These are phyloP conservation scores for Chrysotoxum bicinctum DNA, from an alignment of 2,888 invertebrate species.

Conservation along the genomic window DNA sequence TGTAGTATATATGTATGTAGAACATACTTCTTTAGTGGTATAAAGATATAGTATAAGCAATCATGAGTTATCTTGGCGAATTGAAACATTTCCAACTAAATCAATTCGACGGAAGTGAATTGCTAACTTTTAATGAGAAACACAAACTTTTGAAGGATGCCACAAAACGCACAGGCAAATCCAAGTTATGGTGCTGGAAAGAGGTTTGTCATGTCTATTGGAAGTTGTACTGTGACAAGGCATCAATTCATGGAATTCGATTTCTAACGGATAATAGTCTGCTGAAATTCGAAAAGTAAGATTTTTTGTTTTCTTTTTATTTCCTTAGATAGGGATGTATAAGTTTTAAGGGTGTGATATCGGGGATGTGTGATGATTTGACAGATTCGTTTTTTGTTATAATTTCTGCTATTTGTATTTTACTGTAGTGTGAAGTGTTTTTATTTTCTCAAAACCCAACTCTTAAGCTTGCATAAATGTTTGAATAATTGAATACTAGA, in stretches of 20 bases:
- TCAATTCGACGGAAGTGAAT: conserved; percentile 63
- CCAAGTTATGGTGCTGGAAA: conserved; percentile 6
- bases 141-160: conserved; percentile 48
- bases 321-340: background rate
- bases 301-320: background rate
- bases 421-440: too few species aligned
- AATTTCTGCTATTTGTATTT: too few species aligned
- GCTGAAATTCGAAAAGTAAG: conserved; percentile 77
- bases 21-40: background rate
- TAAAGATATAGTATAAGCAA: background rate
- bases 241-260: conserved; percentile 78
- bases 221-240: conserved; percentile 76
- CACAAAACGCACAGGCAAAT: conserved; percentile 23
- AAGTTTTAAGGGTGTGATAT: background rate
- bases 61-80: conserved; percentile 64
- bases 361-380: background rate
- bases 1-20: background rate
- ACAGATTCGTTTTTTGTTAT: background rate
- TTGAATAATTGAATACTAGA: too few species aligned
- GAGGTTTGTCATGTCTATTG: conserved; percentile 72
- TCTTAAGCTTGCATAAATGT: too few species aligned
- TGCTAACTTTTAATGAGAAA: conserved; percentile 64
- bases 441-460: too few species aligned
- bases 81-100: conserved; percentile 67
- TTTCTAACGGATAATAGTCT: conserved; percentile 77